These are phyloP conservation scores for Pomacea maculata DNA, from an alignment of 1,140 invertebrate species.

Conservation along the genomic window DNA sequence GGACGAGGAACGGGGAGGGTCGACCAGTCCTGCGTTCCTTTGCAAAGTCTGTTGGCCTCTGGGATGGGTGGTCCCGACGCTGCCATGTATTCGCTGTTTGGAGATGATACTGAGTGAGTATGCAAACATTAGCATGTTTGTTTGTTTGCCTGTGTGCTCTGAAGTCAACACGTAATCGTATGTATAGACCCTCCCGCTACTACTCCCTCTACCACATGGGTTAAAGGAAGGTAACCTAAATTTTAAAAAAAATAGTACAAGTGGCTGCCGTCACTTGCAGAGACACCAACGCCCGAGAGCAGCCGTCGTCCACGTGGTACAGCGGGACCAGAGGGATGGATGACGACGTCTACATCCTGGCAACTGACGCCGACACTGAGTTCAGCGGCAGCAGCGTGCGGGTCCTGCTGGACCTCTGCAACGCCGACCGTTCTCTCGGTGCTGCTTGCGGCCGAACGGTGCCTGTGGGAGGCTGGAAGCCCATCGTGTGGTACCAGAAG, in stretches of 20 bases:
- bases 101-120: too few species aligned
- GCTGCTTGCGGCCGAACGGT: constrained; percentile 40
- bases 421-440: constrained; percentile 29
- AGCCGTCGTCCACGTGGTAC: not conserved
- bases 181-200: not conserved
- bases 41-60: not conserved
- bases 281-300: not conserved
- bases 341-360: constrained; percentile 35
- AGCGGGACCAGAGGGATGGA: not conserved
- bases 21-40: too few species aligned
- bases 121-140: too few species aligned
- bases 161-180: too few species aligned
- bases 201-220: not conserved
- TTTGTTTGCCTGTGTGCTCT: too few species aligned
- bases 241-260: too few species aligned
- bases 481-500: constrained; percentile 72
- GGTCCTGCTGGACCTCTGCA: constrained; percentile 31
- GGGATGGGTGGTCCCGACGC: not conserved
- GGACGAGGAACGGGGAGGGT: not conserved
- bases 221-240: too few species aligned
- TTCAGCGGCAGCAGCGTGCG: constrained; percentile 32
- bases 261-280: not conserved
- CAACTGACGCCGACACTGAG: constrained; percentile 46
- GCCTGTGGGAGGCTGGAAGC: constrained; percentile 43
- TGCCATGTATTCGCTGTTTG: too few species aligned